Evolutionary conservation across 1,140 invertebrate species (phyloP), one percentile per base, ranked within the genome.

Genomic region (Bombyx mandarina): DNA sequence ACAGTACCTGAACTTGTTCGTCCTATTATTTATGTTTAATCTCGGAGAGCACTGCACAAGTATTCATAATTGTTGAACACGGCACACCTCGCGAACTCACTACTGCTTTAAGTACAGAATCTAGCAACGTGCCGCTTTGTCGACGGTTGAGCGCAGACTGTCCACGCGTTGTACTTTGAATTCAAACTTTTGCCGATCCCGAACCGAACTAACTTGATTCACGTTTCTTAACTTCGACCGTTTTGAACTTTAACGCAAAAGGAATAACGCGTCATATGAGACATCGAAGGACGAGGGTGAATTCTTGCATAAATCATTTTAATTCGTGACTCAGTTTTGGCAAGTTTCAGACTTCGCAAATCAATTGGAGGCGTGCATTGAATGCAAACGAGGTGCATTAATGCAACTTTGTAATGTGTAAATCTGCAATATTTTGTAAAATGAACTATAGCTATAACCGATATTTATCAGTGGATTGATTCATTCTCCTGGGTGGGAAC

Each of bases 71-170:
- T 58, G 56, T 18, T 44, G 52, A 49, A 51, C 60, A 66, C 60
- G 51, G 47, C 57, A 63, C 45, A 35, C 60, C 57, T 62, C 63
- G 63, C 63, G 63, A 60, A 61, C 48, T 56, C 55, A 18, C 54
- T 54, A 58, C 12, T 12, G 26, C 8, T 54, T 3, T 22, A 26
- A 45, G 18, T 45, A 35, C 22, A 22, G 12, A 18, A 22, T 45
- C 8, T 46, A 22, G 6, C 7, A 45, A 18, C 52, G 26, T 54
- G 26, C 44, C 7, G 26, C 26, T 44, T 47, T 45, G 42, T 18
- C 65, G 22, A 57, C 62, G 62, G 62, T 52, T 57, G 48, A 44
- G 55, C 56, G 65, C 62, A 65, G 62, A 70, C 68, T 70, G 63
- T 51, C 52, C 54, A 52, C 52, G 54, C 51, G 56, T 44, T 50